Conservation (phyloP, 2,888 invertebrate species). For the Brachyptera putata region DNA sequence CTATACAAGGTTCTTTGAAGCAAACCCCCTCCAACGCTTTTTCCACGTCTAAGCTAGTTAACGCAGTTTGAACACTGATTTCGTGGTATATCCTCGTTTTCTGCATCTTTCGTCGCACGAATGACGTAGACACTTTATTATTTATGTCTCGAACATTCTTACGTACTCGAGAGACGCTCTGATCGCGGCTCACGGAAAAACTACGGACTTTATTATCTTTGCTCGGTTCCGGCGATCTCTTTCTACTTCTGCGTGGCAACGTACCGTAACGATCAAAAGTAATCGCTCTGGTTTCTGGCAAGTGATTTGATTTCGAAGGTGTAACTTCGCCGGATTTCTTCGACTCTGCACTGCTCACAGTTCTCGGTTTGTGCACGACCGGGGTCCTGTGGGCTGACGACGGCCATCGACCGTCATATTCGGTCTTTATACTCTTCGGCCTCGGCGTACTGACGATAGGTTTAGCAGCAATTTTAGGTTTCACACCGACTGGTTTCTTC, state of each 20-base stretch:
- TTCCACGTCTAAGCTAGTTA: slow-evolving; percentile 67
- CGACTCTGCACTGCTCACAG: slow-evolving; percentile 16
- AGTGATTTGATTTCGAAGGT: slow-evolving; percentile 15
- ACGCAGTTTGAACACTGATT: slow-evolving; percentile 69
- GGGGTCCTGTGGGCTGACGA: slow-evolving; percentile 46
- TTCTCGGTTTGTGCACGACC: slow-evolving; percentile 40
- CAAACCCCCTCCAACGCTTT: slow-evolving; percentile 62
- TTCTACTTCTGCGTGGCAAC: slow-evolving; percentile 66
- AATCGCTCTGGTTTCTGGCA: slow-evolving; percentile 44
- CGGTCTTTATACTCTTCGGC: background rate
- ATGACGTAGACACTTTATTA: slow-evolving; percentile 50
- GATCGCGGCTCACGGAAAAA: slow-evolving; percentile 37
- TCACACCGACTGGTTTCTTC: slow-evolving; percentile 1
- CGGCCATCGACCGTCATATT: slow-evolving; percentile 68
- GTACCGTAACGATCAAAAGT: slow-evolving; percentile 73
- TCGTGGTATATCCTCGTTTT: slow-evolving; percentile 77
- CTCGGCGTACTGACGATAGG: background rate
- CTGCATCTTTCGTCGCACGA: slow-evolving; percentile 41
- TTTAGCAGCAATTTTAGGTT: slow-evolving; percentile 5
- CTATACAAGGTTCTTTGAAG: slow-evolving; percentile 39
- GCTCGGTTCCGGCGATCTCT: slow-evolving; percentile 54
- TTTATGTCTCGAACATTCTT: slow-evolving; percentile 30
- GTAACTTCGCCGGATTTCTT: too few species aligned
- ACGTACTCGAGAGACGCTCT: slow-evolving; percentile 38
- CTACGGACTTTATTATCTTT: slow-evolving; percentile 15